Evolutionary conservation across 2,888 invertebrate genomes (phyloP), one percentile per base, ranked within the genome.

Genomic region (Hoplodrina ambigua): DNA sequence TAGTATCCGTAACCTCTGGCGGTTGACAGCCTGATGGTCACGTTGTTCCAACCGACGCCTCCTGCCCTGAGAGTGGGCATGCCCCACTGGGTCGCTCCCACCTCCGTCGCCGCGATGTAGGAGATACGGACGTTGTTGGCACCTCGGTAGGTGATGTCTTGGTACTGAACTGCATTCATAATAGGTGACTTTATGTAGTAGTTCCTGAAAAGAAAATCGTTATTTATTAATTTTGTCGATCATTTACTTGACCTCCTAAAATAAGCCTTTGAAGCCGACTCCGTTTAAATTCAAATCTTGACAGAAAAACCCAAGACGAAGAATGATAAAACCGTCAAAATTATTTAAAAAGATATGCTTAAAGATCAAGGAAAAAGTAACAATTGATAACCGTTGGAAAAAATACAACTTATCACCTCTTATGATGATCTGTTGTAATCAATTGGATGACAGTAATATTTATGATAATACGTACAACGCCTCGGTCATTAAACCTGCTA

Each of bases 1-100:
- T 94, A 88, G 60, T 89, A 94, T 0, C 94, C 94, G 25, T 88
- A 90, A 0, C 94, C 91, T 5, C 87, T 85, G 0, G 87, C 84
- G 0, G 92, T 89, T 19, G 91, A 89, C 4, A 91, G 85, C n/a
- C 94, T 81, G 2, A 94, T 68, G 0, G 92, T 92, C 0, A 88
- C 92, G 30, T 91, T 90, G 66, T 83, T 90, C 33, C 80, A 72
- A 0, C 90, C 89, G 0, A 92, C 41, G 0, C 94, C 94, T 0
- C 90, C 91, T 0, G 19, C 75, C 0, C 87, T 30, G 6, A 94
- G 75, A 80, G 86, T 89, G 0, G 90, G 89, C 0, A 75, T 78
- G 0, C 89, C 93, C 64, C 84, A 91, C 81, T 94, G 94, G 0
- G 91, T 88, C 44, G 79, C 81, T 0, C 94, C 94, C 0, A 92